Percentiles rank a stretch among this genome's conserved stretches.
Evolutionary conservation across 1,140 invertebrate species (phyloP).

Genomic region (Gryllus bimaculatus): DNA sequence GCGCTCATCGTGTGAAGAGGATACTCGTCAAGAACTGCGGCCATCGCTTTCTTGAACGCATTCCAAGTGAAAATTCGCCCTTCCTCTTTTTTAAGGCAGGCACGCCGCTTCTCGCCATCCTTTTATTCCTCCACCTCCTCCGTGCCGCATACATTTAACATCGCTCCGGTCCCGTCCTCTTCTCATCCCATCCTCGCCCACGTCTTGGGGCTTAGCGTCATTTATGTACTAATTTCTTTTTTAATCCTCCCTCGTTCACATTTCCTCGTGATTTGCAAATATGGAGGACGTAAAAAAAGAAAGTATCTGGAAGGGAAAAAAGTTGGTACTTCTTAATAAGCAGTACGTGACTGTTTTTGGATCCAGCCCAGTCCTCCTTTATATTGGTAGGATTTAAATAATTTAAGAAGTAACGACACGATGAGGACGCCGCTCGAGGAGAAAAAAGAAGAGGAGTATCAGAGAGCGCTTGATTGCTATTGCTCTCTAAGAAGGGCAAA

Average conservation of each 20-base stretch:
- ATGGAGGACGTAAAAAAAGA: neutral
- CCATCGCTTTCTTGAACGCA: too few relatives aligned
- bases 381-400: slow-evolving; percentile 6
- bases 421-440: neutral
- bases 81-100: too few relatives aligned
- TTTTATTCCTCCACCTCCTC: too few relatives aligned
- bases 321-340: slow-evolving; percentile 1
- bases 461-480: neutral
- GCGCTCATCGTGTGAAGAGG: too few relatives aligned
- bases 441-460: neutral
- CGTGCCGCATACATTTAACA: neutral
- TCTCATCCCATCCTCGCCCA: neutral
- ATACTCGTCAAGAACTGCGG: too few relatives aligned
- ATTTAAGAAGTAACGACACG: neutral
- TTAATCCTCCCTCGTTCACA: slow-evolving; percentile 1
- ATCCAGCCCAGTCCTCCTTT: neutral
- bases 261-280: neutral
- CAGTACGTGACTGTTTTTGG: neutral
- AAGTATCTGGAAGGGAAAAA: neutral
- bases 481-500: neutral
- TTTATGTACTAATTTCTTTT: slow-evolving; percentile 6
- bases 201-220: neutral
- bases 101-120: too few relatives aligned
- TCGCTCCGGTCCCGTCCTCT: neutral
- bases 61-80: too few relatives aligned